A percentile compares a stretch with the other conserved stretches of the same genome.
These are phyloP conservation scores for Cairina moschata DNA, from an alignment of 2,113 vertebrate genomes.

Conservation along the genomic window DNA sequence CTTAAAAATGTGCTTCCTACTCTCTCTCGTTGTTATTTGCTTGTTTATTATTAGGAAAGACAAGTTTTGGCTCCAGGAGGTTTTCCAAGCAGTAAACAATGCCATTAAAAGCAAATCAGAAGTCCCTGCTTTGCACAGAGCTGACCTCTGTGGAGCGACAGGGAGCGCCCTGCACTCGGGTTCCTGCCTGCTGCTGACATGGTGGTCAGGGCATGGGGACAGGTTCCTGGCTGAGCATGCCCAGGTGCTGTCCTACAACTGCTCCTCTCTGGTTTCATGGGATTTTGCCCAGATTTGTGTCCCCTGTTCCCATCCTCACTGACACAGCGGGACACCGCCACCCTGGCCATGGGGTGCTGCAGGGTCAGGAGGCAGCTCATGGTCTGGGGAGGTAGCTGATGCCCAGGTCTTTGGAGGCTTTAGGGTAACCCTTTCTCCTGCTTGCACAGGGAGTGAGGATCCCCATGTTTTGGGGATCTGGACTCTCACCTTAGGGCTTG, in stretches of 20 bases:
- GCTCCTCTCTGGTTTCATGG: fast-evolving
- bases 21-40: conserved; percentile 42
- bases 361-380: background rate
- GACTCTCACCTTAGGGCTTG: fast-evolving
- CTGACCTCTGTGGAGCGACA: background rate
- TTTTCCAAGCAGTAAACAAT: conserved; percentile 56
- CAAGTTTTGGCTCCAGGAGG: conserved; percentile 51
- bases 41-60: conserved; percentile 59
- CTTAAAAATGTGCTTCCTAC: conserved; percentile 40
- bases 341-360: fast-evolving
- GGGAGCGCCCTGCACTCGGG: fast-evolving
- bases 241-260: background rate
- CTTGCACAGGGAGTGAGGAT: background rate
- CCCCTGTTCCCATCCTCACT: fast-evolving
- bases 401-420: background rate
- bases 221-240: fast-evolving
- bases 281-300: fast-evolving
- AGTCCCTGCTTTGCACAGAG: background rate
- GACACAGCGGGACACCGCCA: fast-evolving
- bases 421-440: background rate
- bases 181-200: fast-evolving
- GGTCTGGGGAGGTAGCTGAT: background rate
- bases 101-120: conserved; percentile 56
- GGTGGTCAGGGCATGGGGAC: background rate
- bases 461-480: fast-evolving